Percentiles rank a stretch among this genome's conserved stretches.
Evolutionary conservation across 2,113 vertebrate species (phyloP).

Genomic region (Odontophorus gujanensis): DNA sequence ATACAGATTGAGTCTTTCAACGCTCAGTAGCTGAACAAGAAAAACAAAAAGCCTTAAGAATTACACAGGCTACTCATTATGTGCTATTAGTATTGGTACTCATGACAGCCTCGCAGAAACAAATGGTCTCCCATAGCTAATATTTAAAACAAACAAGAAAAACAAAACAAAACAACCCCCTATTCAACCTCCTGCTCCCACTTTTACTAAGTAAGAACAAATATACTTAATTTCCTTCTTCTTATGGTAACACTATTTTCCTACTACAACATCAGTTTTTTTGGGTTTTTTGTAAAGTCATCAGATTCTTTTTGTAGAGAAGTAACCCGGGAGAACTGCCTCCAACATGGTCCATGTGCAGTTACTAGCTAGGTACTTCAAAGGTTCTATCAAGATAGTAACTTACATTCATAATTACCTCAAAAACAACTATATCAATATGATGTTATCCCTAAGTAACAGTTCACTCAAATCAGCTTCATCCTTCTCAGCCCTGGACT

Average conservation of each 20-base stretch:
- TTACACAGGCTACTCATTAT: background rate
- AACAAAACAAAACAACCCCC: background rate
- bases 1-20: conserved; percentile 94
- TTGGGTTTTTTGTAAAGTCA: background rate
- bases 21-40: conserved; percentile 84
- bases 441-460: background rate
- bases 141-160: background rate
- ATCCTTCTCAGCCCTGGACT: background rate
- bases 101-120: background rate
- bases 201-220: background rate
- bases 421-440: background rate
- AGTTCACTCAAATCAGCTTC: background rate
- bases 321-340: background rate
- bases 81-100: background rate
- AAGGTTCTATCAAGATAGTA: background rate
- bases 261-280: background rate
- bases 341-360: background rate
- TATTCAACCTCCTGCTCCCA: background rate
- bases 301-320: background rate
- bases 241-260: background rate
- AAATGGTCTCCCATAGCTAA: background rate
- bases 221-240: background rate
- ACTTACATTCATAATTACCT: background rate
- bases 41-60: conserved; percentile 18
- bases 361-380: background rate